Evolutionary conservation across 2,797 vertebrate species (phyloP).

Genomic region (Alcedo quadribrachys): DNA sequence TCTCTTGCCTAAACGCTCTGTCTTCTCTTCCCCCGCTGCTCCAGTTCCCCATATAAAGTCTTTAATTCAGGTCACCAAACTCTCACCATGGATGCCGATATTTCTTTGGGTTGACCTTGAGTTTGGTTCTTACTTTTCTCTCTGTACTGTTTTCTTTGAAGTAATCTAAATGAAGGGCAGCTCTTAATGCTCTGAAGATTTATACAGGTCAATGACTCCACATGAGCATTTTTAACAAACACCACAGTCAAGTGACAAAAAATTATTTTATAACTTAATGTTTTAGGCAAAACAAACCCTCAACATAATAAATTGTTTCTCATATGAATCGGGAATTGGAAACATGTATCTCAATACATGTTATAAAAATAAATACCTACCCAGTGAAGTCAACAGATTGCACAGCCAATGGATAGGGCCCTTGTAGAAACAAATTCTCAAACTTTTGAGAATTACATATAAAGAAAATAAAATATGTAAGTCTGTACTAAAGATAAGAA

Average conservation of each 20-base stretch:
- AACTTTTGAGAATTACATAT: background rate
- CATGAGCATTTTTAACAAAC: background rate
- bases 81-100: background rate
- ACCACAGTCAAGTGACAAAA: background rate
- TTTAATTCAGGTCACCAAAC: background rate
- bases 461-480: background rate
- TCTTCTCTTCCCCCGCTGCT: background rate
- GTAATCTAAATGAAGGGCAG: background rate
- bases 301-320: background rate
- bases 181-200: background rate
- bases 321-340: background rate
- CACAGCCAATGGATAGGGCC: background rate
- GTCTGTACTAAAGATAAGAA: background rate
- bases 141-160: background rate
- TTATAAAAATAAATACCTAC: background rate
- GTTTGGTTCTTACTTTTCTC: background rate
- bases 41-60: background rate
- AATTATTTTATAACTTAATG: background rate
- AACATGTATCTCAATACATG: background rate
- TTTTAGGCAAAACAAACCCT: background rate
- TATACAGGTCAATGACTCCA: background rate
- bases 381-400: background rate
- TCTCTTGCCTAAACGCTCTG: background rate
- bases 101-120: background rate
- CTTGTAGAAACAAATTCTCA: background rate